phyloP scores from a whole-genome alignment of 2,113 vertebrate genomes.

The Zapus hudsonius region DNA sequence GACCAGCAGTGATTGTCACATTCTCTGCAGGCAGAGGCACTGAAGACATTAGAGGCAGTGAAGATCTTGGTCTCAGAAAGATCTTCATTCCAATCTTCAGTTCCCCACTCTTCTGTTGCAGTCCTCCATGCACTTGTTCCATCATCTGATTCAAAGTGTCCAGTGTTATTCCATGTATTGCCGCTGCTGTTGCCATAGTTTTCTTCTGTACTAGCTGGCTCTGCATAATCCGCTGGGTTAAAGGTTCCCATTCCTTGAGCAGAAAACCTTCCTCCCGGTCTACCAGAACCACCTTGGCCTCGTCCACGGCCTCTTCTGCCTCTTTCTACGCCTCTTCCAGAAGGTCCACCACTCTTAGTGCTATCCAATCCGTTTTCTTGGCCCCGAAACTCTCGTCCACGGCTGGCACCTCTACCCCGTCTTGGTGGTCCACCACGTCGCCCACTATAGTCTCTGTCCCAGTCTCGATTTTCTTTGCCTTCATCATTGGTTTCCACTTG shows the following conservation, averaged over 20 bases:
- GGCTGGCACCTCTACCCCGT: conserved; percentile 92
- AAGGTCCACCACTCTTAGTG: conserved; percentile 89
- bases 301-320: conserved; percentile 94
- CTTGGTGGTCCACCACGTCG: conserved; percentile 92
- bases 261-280: conserved; percentile 96
- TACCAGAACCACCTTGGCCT: conserved; percentile 93
- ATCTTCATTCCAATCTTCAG: conserved; percentile 99
- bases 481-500: conserved; percentile 93
- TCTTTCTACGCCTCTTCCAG: conserved; percentile 93
- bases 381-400: conserved; percentile 96
- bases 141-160: conserved; percentile 92
- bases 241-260: conserved; percentile 99
- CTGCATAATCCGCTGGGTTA: conserved; percentile 98
- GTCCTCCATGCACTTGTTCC: conserved; percentile 95
- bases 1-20: too few species aligned
- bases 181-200: conserved; percentile 89
- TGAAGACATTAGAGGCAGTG: too few species aligned
- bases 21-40: too few species aligned
- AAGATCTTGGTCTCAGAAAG: too few species aligned
- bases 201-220: conserved; percentile 92
- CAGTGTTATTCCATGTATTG: conserved; percentile 96
- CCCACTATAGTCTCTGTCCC: conserved; percentile 93
- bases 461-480: conserved; percentile 95
- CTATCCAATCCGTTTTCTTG: conserved; percentile 97
- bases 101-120: conserved; percentile 97